Evolutionary conservation across 2,888 invertebrate genomes (phyloP).

Genomic region (Silvanus unidentatus): DNA sequence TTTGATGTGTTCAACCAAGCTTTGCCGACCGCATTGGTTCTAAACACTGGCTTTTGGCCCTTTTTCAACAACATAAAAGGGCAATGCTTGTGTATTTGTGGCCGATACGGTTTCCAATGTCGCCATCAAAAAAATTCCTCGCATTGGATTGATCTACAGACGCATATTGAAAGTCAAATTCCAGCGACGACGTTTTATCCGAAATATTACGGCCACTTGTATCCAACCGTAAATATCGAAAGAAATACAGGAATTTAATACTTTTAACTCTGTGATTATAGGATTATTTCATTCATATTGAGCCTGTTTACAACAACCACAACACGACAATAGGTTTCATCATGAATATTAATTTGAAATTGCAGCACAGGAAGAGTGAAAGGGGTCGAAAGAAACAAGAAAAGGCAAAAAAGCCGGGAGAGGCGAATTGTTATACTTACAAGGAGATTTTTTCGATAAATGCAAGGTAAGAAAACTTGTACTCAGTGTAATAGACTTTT

Average conservation of each 20-base stretch:
- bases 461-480: background rate
- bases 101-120: constrained; percentile 26
- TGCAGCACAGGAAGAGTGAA: constrained; percentile 21
- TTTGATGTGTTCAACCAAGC: constrained; percentile 30
- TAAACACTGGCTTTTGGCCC: constrained; percentile 32
- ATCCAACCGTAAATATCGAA: constrained; percentile 15
- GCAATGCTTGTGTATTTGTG: constrained; percentile 27
- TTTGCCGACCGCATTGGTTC: constrained; percentile 27
- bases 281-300: constrained; percentile 21
- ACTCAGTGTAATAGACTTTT: background rate
- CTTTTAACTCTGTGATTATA: constrained; percentile 11
- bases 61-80: constrained; percentile 23
- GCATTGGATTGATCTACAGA: constrained; percentile 25
- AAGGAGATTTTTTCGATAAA: background rate
- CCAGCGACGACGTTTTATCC: constrained; percentile 15
- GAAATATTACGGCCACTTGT: constrained; percentile 13
- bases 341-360: constrained; percentile 16
- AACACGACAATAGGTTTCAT: constrained; percentile 18
- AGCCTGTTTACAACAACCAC: constrained; percentile 14
- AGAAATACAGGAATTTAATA: background rate
- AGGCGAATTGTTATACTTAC: background rate
- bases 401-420: constrained; percentile 5
- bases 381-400: constrained; percentile 14
- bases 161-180: constrained; percentile 11
- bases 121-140: constrained; percentile 20